phyloP scores from a whole-genome alignment of 2,888 invertebrate genomes.

The Plagiodera versicolora region DNA sequence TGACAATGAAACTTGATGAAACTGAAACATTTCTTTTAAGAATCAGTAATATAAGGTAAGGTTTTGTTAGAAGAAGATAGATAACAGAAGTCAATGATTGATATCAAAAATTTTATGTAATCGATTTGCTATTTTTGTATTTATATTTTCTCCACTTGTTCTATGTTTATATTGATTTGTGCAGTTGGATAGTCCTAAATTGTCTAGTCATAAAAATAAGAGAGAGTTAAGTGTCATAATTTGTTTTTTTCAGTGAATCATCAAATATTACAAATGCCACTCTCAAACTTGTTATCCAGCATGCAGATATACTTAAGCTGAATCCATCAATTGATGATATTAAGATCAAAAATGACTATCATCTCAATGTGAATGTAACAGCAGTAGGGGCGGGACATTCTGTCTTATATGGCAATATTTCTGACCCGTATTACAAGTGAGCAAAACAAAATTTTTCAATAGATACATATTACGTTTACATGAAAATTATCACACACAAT shows the following conservation, averaged over 20 bases:
- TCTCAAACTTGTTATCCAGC: slow-evolving; percentile 64
- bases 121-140: not conserved
- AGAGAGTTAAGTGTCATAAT: no score
- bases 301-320: slow-evolving; percentile 64
- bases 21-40: slow-evolving; percentile 59
- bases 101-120: not conserved
- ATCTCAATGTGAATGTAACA: slow-evolving; percentile 57
- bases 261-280: slow-evolving; percentile 40
- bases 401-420: slow-evolving; percentile 64
- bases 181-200: no score
- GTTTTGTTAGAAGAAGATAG: not conserved
- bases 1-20: slow-evolving; percentile 62
- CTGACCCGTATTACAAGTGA: slow-evolving; percentile 52
- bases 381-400: slow-evolving; percentile 70
- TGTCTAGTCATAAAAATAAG: no score
- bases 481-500: not conserved
- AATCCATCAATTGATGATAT: slow-evolving; percentile 56
- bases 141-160: no score
- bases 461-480: no score
- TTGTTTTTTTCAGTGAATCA: slow-evolving; percentile 5
- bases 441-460: slow-evolving; percentile 36
- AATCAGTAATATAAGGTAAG: slow-evolving; percentile 56
- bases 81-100: not conserved
- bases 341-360: slow-evolving; percentile 21
- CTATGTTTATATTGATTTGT: no score